Conservation (phyloP, 2,113 vertebrate species). For the Callorhinus ursinus region DNA sequence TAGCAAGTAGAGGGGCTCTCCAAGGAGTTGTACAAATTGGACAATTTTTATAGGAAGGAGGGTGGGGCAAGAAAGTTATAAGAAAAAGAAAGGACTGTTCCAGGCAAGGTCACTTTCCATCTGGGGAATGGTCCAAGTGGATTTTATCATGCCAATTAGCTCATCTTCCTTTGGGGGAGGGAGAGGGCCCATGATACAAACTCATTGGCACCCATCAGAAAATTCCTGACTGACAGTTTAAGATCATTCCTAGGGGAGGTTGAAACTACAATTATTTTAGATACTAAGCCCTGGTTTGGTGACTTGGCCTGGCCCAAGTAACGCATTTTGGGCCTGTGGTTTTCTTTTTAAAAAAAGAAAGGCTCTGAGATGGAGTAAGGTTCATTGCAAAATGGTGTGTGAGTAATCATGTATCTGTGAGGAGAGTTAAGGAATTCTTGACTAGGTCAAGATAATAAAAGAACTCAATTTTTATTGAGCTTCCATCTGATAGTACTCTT, state of each 20-base stretch:
- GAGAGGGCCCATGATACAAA: neutral
- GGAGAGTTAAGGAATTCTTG: neutral
- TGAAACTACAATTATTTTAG: neutral
- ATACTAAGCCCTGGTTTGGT: neutral
- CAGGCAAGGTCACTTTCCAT: neutral
- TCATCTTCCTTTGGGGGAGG: neutral
- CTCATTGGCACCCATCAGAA: neutral
- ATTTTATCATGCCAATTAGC: neutral
- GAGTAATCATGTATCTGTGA: neutral
- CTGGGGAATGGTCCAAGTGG: neutral
- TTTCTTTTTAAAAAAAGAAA: neutral
- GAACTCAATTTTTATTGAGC: neutral
- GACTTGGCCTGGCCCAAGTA: neutral
- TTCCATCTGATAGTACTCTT: neutral
- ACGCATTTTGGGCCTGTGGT: neutral
- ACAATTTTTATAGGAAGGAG: neutral
- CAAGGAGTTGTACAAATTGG: neutral
- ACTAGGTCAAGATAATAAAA: conserved; percentile 19
- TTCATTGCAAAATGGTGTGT: neutral
- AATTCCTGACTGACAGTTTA: neutral
- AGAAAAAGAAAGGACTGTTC: neutral
- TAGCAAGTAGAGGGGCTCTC: neutral
- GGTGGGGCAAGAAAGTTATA: neutral
- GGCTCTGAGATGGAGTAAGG: neutral
- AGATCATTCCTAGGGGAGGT: neutral